A percentile compares a stretch with the other conserved stretches of the same genome.
These are phyloP conservation scores for Empis livida DNA, from an alignment of 2,888 invertebrate genomes.

Conservation along the genomic window DNA sequence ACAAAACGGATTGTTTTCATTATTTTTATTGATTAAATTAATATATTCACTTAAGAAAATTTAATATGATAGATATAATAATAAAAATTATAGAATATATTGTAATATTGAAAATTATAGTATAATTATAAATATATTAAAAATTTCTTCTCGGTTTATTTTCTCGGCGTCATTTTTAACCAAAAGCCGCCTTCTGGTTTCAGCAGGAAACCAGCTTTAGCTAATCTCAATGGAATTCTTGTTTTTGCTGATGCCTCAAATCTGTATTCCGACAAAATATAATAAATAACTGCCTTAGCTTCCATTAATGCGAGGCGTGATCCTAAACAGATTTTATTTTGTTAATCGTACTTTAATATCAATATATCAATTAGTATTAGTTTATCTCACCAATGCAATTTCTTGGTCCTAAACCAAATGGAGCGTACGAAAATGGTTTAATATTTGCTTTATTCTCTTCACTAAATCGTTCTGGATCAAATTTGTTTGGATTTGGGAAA, in stretches of 20 bases:
- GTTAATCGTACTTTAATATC: conserved; percentile 5
- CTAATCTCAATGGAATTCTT: conserved; percentile 7
- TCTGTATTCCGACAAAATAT: conserved; percentile 9
- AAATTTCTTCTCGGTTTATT: no score
- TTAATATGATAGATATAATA: no score
- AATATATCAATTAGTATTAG: not conserved
- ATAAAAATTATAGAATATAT: no score
- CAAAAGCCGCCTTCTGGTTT: conserved; percentile 10
- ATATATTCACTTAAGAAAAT: no score
- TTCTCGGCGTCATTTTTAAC: not conserved
- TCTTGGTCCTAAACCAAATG: conserved; percentile 47
- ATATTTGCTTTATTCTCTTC: conserved; percentile 42
- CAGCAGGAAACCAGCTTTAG: not conserved
- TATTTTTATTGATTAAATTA: no score
- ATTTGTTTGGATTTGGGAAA: conserved; percentile 42
- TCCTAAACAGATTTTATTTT: conserved; percentile 4
- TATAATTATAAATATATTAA: no score
- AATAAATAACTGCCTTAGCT: conserved; percentile 10
- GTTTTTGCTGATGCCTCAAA: conserved; percentile 9
- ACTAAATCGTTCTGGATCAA: conserved; percentile 46
- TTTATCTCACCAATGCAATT: conserved; percentile 43
- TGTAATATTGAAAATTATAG: no score
- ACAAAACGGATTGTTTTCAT: no score
- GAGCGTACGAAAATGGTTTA: conserved; percentile 37
- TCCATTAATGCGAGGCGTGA: conserved; percentile 13